Evolutionary conservation across 2,797 vertebrate genomes (phyloP).

Genomic region (Catostomus latipinnis): DNA sequence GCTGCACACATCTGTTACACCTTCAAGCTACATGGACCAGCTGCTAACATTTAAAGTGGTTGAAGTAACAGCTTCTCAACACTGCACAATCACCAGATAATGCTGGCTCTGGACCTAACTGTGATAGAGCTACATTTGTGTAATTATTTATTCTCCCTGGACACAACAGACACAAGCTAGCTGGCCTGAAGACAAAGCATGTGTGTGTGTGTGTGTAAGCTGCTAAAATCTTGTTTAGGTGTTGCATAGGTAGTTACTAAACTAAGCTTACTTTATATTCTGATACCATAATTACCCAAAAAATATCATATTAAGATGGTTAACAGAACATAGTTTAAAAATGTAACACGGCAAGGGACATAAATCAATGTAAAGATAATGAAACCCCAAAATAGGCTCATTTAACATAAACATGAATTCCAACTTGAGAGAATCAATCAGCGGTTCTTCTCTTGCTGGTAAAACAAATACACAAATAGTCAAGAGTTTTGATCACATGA

Average conservation of each 20-base stretch:
- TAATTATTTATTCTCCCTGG: slow-evolving; percentile 5
- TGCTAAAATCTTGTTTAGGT: slow-evolving; percentile 49
- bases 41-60: slow-evolving; percentile 3
- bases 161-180: slow-evolving; percentile 33
- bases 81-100: neutral
- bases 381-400: slow-evolving; percentile 1
- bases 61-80: no score
- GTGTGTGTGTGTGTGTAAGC: neutral
- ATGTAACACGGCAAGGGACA: neutral
- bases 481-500: neutral
- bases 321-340: slow-evolving; percentile 3
- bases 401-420: neutral
- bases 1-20: slow-evolving; percentile 15
- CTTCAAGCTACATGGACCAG: slow-evolving; percentile 32
- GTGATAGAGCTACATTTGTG: slow-evolving; percentile 29
- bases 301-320: neutral
- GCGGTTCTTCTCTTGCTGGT: neutral
- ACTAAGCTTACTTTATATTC: slow-evolving; percentile 43
- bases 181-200: slow-evolving; percentile 42
- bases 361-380: neutral
- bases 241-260: slow-evolving; percentile 47
- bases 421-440: neutral
- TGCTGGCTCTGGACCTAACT: slow-evolving; percentile 20
- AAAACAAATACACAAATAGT: neutral
- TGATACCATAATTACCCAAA: neutral